Evolutionary conservation across 2,888 invertebrate species (phyloP).

Genomic region (Notodonta dromedarius): DNA sequence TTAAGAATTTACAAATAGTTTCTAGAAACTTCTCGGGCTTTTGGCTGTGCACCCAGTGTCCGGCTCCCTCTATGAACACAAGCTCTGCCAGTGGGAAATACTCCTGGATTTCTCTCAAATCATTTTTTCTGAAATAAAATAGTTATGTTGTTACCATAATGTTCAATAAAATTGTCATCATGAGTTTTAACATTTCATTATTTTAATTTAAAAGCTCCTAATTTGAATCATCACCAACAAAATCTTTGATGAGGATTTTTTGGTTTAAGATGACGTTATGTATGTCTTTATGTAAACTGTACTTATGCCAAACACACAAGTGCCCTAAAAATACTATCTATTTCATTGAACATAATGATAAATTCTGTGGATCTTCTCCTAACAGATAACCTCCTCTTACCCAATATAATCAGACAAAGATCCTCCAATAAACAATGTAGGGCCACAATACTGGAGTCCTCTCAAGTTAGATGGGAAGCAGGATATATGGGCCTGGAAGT

Average conservation of each 20-base stretch:
- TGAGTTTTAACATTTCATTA: no score
- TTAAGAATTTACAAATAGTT: constrained; percentile 85
- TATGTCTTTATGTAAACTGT: no score
- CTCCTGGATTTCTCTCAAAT: constrained; percentile 86
- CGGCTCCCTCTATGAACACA: constrained; percentile 90
- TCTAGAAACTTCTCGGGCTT: constrained; percentile 92
- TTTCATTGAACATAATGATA: no score
- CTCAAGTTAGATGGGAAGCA: constrained; percentile 85
- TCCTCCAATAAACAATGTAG: constrained; percentile 94
- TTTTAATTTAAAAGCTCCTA: neutral
- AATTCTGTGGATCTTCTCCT: neutral
- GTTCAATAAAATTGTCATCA: no score
- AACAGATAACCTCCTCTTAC: constrained; percentile 66
- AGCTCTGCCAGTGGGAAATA: constrained; percentile 90
- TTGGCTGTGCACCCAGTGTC: constrained; percentile 97
- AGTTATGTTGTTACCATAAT: neutral
- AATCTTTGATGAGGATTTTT: no score
- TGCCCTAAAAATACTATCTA: no score
- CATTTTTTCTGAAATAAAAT: constrained; percentile 70
- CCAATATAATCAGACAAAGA: constrained; percentile 91
- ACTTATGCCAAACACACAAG: no score
- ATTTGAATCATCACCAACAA: no score
- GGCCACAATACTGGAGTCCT: constrained; percentile 85
- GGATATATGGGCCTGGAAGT: constrained; percentile 86
- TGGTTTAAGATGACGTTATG: no score